Evolutionary conservation across 1,140 invertebrate species (phyloP), one percentile per base, ranked within the genome.

Genomic region (Nephotettix cincticeps): DNA sequence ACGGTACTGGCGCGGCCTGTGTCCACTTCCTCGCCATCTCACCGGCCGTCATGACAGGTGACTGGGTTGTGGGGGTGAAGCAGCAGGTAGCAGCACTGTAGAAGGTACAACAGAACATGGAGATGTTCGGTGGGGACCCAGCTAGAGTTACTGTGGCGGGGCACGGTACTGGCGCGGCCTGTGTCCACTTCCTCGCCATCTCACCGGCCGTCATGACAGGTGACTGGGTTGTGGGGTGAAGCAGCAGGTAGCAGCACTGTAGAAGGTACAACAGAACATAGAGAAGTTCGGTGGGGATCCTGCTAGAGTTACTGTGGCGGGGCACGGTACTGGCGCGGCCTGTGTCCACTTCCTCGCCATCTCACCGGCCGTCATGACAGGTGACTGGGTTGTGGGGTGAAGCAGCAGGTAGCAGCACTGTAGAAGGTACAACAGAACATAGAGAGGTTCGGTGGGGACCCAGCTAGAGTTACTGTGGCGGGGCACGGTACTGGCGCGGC

Each of bases 1-100:
- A 97, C 76, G 95, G 95, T 0, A 93, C 93, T 1, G 96, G 96
- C 0, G 97, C 96, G 1, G 94, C 95, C 0, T 94, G 94, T 79
- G 95, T 98, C 51, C 95, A 98, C 81, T 93, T 97, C 79, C 88
- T 98, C 43, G 95, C 96, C 87, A 91, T 96, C 54, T 97, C 95
- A 29, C 94, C 95, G 0, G 93, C 94, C 51, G 94, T 95, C 61
- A 91, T 94, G 80, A 89, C 92, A 45, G 91, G 92, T 93, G n/a
- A n/a, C n/a, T n/a, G n/a, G n/a, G n/a, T n/a, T n/a, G n/a, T n/a
- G n/a, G 96, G 94, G 0, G 84, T 97, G 21, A 93, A 96, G 89
- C 95, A 98, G 82, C 93, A 96, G 81, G 92, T 96, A 76, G 93
- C 94, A 0, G 93, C 93, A 0, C 81, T 96, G 0, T 91, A 95